A percentile compares a stretch with the other conserved stretches of the same genome.
phyloP scores from a whole-genome alignment of 2,888 invertebrate species.

The Ophion slaviceki region DNA sequence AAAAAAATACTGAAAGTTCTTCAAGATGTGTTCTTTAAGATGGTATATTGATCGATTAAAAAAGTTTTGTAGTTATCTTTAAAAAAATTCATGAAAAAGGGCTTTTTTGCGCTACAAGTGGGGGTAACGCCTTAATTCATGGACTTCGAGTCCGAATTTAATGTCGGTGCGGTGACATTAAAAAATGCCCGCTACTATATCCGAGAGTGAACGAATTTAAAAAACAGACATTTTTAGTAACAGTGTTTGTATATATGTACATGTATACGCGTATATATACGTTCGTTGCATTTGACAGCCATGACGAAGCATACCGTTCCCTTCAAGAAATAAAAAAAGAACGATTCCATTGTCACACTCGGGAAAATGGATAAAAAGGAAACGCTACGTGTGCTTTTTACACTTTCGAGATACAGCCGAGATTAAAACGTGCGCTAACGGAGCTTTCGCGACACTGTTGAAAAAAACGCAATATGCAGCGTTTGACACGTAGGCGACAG shows the following conservation, averaged over 20 bases:
- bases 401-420: neutral
- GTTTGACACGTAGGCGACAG: neutral
- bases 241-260: neutral
- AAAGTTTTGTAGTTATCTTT: too few species aligned
- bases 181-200: neutral
- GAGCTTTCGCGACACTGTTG: constrained; percentile 5
- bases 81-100: too few species aligned
- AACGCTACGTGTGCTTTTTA: neutral
- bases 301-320: neutral
- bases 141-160: neutral
- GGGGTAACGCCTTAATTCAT: too few species aligned
- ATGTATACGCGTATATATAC: neutral
- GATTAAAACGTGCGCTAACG: neutral
- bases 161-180: neutral
- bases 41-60: too few species aligned
- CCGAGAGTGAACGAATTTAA: neutral
- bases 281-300: neutral
- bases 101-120: too few species aligned
- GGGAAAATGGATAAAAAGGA: constrained; percentile 5
- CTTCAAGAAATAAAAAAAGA: neutral
- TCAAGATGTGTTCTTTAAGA: too few species aligned
- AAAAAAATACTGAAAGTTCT: too few species aligned
- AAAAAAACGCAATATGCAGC: neutral
- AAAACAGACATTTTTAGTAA: neutral
- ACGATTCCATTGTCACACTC: neutral